Conservation (phyloP, 2,113 vertebrate species). For the Tychaedon coryphoeus region DNA sequence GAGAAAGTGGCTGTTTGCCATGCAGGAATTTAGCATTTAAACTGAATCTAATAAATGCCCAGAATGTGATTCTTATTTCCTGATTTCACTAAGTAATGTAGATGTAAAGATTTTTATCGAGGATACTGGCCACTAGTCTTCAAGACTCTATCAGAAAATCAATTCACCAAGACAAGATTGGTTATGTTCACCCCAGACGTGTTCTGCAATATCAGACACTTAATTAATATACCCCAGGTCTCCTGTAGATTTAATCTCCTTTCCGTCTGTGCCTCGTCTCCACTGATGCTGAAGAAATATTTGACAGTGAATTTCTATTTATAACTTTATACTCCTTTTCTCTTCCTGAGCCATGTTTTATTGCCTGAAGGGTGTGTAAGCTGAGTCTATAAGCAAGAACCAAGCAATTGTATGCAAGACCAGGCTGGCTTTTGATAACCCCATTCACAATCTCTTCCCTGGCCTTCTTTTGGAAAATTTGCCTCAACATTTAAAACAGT, state of each 20-base stretch:
- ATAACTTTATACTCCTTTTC: conserved; percentile 38
- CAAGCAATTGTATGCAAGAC: neutral
- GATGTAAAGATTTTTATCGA: conserved; percentile 60
- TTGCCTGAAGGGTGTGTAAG: conserved; percentile 1
- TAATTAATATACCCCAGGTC: conserved; percentile 66
- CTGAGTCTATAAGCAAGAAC: neutral
- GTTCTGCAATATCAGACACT: conserved; percentile 65
- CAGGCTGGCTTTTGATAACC: neutral
- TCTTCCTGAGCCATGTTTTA: conserved; percentile 9
- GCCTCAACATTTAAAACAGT: neutral
- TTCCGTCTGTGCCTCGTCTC: conserved; percentile 37
- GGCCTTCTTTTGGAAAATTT: neutral
- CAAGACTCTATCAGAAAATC: conserved; percentile 69
- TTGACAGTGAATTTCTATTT: conserved; percentile 60
- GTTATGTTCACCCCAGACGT: conserved; percentile 52
- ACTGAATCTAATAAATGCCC: conserved; percentile 42
- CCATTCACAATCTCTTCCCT: neutral
- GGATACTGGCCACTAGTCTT: conserved; percentile 30
- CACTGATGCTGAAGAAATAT: conserved; percentile 27
- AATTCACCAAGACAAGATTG: conserved; percentile 56
- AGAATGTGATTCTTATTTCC: conserved; percentile 24
- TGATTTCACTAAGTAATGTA: conserved; percentile 47
- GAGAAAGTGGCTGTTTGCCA: conserved; percentile 12
- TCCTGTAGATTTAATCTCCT: conserved; percentile 66
- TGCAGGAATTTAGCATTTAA: conserved; percentile 36